Evolutionary conservation across 1,140 invertebrate genomes (phyloP), one percentile per base, ranked within the genome.

Genomic region (Armadillidium nasatum): DNA sequence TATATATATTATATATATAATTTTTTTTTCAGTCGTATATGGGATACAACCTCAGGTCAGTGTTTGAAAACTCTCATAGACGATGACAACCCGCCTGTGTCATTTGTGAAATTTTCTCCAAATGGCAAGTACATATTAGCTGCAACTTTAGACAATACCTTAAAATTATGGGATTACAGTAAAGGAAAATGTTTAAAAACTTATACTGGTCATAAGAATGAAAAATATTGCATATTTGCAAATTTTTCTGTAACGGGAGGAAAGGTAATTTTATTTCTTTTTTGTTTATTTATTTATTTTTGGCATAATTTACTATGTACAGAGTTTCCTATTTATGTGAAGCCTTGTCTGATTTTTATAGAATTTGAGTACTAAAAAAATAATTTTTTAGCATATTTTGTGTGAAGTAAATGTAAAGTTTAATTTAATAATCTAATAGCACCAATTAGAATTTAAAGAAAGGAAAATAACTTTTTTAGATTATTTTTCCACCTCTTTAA

Each of bases 221-320:
- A 99, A 86, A 99, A 99, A 85, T 99, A 99, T 86, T 99, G 98
- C 85, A 97, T 99, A 85, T 99, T 99, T 87, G 97, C 98, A 23
- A 99, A 99, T 86, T 99, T 99, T 85, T 99, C 97, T 72, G 96
- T 99, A 4, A 99, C 98, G 68, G 98, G 97, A 77, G 97, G 97
- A 85, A 99, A 99, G 89, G 94, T 95, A 19, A 33, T 33, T 33
- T 33, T 33, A 33, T 33, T 33, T n/a, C n/a, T n/a, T n/a, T 33
- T 33, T 3, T 33, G 33, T 33, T 33, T 33, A 33, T 33, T 33
- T 33, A 3, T 3, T 33, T 33, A 3, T 33, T 33, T 33, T 33
- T 33, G 33, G 1, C 33, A 33, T 33, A 3, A 33, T 33, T 33
- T 33, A 33, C 1, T 33, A 33, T 33, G 1, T 33, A 33, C 2